Evolutionary conservation across 1,140 invertebrate genomes (phyloP), one percentile per base, ranked within the genome.

Genomic region (Drosophila equinoxialis): DNA sequence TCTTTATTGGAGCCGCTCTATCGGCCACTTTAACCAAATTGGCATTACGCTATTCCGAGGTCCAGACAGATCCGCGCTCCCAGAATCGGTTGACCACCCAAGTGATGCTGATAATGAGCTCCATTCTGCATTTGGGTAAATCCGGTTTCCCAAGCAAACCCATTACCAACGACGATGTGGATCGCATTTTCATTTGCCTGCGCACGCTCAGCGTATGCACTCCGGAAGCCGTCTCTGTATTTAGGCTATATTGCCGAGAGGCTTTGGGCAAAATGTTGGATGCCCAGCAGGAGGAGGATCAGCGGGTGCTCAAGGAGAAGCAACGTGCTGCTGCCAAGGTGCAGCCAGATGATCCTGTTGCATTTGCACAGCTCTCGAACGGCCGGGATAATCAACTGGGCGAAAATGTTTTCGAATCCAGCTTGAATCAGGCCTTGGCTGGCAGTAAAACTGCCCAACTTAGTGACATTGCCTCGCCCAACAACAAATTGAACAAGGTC

Each of bases 161-260:
- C 0, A 98, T 99, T 67, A 99, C 98, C 6, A 98, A 99, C 91
- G 99, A 99, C 92, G 98, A 99, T 92, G 93, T 95, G 30, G 98
- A 99, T 91, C 95, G 98, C 81, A 95, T 98, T 33, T 95, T 96
- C n/a, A 93, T 97, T 60, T 98, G 98, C 91, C 89, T 97, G 55
- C 93, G 94, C 72, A 96, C 97, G 0, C 92, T 98, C n/a, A 95
- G 96, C 41, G 96, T 97, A 59, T 94, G 95, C 11, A 95, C 95
- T 0, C 93, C 94, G 0, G 90, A 95, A 10, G 94, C 98, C 51
- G 93, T 95, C 7, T 93, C 95, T 26, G 96, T 99, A 6, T 98
- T 98, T 83, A 95, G 95, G 26, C 93, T 94, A 7, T 94, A 95
- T 14, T 98, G 98, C 77, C 94, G 98, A 10, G 93, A 94, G 39